Base-by-base conservation (phyloP, 2,888 invertebrate species). In the Fragum fragum region DNA sequence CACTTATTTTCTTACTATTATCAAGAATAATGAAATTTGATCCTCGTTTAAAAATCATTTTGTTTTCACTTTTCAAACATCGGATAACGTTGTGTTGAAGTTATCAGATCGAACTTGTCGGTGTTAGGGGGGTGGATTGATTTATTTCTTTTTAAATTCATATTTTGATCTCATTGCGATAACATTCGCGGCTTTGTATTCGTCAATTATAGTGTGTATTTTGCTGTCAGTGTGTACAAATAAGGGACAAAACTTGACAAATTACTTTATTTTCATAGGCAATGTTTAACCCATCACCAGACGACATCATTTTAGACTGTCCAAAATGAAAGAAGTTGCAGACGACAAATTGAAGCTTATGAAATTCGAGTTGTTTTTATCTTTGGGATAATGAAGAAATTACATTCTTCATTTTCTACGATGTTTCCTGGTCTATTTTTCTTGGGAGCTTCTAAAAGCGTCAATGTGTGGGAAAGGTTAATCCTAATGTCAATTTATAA, bases 1-100 rank as follows among this genome's bases (percentile, higher is more conserved):
- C 16, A 18, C 14, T 47, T 47, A 47, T 47, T 47, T 5, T 47
- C 14, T 3, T 47, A 9, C 16, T 47, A 47, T 16, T 47, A 57
- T 57, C 57, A 32, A 63, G 28, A 52, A 53, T 29, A 59, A 28
- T 82, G 85, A 61, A 85, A 85, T 59, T 72, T 57, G 77, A 85
- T 85, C 79, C 29, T 69, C 81, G 55, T 70, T 84, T 85, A 85
- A 85, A 85, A 85, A 85, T 61, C 74, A 82, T 74, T 85, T 82
- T 85, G 77, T 85, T 85, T 85, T 85, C 85, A 85, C 81, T 85
- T 85, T 80, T 73, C 63, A 26, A 70, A 42, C 39, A 42, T 71
- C 66, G 42, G 72, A 79, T 71, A 70, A 76, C 52, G 53, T 39
- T 66, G 26, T 59, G 76, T 36, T 85, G 81, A 85, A 76, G 74